Base-by-base conservation (phyloP, 2,797 vertebrate genomes). In the Nannoperca obscura region DNA sequence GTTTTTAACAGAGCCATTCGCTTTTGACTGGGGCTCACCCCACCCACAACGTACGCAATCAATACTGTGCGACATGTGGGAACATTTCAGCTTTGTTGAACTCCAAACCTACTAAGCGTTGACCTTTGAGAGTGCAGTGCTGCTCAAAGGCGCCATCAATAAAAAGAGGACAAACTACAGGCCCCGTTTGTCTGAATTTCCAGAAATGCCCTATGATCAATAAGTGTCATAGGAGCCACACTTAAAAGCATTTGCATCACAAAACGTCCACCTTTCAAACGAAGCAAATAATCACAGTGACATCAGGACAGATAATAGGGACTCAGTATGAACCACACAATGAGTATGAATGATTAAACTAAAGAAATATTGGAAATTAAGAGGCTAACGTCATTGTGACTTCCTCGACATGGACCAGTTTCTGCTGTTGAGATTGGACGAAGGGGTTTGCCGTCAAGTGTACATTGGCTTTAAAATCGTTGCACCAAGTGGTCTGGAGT, bases 81-180 rank as follows among this genome's bases (percentile, higher is more conserved):
- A 5, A 47, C 15, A 20, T 52, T 34, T 61, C 62, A 55, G 76
- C 61, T 47, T 36, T 46, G 74, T 34, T 80, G 65, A 74, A 69
- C 63, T 42, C 50, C 15, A 52, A 59, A 49, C 54, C 6, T 54
- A 52, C 53, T 13, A 67, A 36, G 62, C 24, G 47, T 64, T 78
- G 82, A 85, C 82, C 71, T 78, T 75, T 71, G 17, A 61, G 46
- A 63, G 79, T 10, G 6, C 42, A 59, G 76, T 12, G 55, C 47
- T 44, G 36, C 49, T 53, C 34, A 17, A 53, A 54, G n/a, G 50
- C 71, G 57, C 13, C 47, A 53, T 78, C 74, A 69, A 54, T 78
- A n/a, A 75, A 82, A 11, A 7, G 24, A 68, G 53, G 46, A 53
- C 47, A 54, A 84, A 66, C 42, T 62, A 42, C 9, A 30, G 32